Conservation (phyloP, 1,140 invertebrate species). For the Phymorhynchus buccinoides region DNA sequence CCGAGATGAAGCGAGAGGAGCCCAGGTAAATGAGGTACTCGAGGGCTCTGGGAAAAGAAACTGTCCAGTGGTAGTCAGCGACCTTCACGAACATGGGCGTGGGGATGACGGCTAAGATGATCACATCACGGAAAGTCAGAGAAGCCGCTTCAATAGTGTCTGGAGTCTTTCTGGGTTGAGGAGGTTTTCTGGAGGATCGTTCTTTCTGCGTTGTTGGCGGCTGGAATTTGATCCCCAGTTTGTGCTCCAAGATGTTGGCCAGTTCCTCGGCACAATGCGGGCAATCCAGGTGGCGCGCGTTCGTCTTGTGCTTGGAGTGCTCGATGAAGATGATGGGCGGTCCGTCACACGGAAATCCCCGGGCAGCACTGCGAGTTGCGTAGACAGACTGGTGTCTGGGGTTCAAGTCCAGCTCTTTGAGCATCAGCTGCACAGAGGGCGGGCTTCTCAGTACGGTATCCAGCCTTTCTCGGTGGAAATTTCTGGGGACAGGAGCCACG, state of each 20-base stretch:
- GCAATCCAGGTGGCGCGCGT: not conserved
- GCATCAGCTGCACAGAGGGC: slow-evolving; percentile 22
- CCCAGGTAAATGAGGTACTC: not conserved
- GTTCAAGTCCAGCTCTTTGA: slow-evolving; percentile 18
- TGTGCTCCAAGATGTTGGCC: slow-evolving; percentile 1
- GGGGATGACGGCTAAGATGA: not conserved
- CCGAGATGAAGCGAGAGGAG: not conserved
- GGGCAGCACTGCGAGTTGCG: slow-evolving; percentile 6
- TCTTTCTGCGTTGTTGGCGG: not conserved
- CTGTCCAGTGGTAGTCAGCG: not conserved
- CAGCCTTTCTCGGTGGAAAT: not conserved
- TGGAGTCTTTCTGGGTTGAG: not conserved
- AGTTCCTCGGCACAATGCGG: not conserved
- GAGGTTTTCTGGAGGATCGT: not conserved
- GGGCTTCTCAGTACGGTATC: slow-evolving; percentile 1
- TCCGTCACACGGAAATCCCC: slow-evolving; percentile 27
- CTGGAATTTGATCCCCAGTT: not conserved
- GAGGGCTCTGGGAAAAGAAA: not conserved
- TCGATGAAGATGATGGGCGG: slow-evolving; percentile 22
- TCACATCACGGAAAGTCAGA: not conserved
- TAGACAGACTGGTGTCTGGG: not conserved
- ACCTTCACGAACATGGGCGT: not conserved
- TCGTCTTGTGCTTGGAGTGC: not conserved
- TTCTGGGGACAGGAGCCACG: not conserved
- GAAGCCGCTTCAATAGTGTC: not conserved